Conservation (phyloP, 2,797 vertebrate species). For the Microcaecilia unicolor region DNA sequence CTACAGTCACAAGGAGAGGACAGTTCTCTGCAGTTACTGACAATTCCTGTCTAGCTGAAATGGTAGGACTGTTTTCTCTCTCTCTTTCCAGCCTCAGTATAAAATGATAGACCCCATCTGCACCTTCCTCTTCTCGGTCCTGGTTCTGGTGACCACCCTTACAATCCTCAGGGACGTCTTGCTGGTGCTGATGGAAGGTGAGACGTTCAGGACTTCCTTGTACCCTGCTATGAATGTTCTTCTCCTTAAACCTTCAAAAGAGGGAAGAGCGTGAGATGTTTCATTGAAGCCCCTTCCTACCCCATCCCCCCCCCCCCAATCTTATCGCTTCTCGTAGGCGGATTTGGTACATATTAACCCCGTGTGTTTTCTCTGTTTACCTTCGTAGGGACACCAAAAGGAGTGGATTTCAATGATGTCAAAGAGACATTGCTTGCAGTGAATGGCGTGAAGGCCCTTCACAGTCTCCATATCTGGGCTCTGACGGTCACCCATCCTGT, state of each 20-base stretch:
- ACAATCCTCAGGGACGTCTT: slow-evolving; percentile 59
- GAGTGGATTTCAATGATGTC: slow-evolving; percentile 57
- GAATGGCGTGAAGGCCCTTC: slow-evolving; percentile 54
- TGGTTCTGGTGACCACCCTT: slow-evolving; percentile 60
- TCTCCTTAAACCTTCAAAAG: no score
- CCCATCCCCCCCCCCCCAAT: not conserved
- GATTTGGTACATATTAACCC: no score
- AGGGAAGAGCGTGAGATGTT: not conserved
- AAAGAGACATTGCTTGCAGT: slow-evolving; percentile 49
- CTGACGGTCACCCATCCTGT: slow-evolving; percentile 53
- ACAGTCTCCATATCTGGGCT: slow-evolving; percentile 67
- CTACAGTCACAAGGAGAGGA: no score
- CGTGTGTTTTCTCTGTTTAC: no score
- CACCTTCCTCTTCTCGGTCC: slow-evolving; percentile 59
- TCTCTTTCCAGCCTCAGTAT: slow-evolving; percentile 47
- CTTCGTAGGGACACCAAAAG: slow-evolving; percentile 53
- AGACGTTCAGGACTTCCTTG: not conserved
- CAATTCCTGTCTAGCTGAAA: no score
- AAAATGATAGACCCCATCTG: slow-evolving; percentile 62
- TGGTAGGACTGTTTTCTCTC: no score
- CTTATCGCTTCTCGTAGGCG: not conserved
- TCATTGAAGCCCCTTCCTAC: accelerated
- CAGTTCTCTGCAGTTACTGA: no score
- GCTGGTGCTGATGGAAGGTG: slow-evolving; percentile 65
- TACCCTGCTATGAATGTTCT: no score